These are phyloP conservation scores for Piaya cayana DNA, from an alignment of 2,113 vertebrate genomes.

Conservation along the genomic window DNA sequence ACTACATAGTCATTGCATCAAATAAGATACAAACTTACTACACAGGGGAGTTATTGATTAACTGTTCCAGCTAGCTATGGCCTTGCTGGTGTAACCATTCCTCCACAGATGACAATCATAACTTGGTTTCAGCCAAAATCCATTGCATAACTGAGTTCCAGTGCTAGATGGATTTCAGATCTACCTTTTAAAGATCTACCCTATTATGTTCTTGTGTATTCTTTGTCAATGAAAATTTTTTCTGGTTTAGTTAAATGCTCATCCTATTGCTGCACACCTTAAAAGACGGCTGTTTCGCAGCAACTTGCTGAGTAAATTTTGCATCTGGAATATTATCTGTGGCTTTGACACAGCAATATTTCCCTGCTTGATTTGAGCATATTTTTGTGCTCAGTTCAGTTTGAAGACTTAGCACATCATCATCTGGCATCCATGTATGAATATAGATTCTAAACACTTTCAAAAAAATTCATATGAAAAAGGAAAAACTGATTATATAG, in stretches of 20 bases:
- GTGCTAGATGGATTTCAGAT: neutral
- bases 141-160: neutral
- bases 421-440: neutral
- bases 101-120: too few relatives aligned
- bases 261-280: neutral
- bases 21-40: too few relatives aligned
- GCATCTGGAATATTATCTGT: neutral
- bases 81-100: too few relatives aligned
- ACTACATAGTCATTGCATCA: too few relatives aligned
- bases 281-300: neutral
- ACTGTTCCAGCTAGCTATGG: too few relatives aligned
- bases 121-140: neutral
- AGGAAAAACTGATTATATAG: neutral
- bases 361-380: constrained; percentile 7
- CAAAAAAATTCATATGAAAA: neutral
- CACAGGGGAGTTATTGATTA: too few relatives aligned
- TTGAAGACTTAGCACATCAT: neutral
- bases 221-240: neutral
- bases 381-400: neutral
- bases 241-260: neutral
- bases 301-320: neutral
- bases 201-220: neutral
- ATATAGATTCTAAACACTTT: neutral
- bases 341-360: constrained; percentile 5
- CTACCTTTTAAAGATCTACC: neutral